Evolutionary conservation across 2,797 vertebrate species (phyloP), one percentile per base, ranked within the genome.

Genomic region (Chelon labrosus): DNA sequence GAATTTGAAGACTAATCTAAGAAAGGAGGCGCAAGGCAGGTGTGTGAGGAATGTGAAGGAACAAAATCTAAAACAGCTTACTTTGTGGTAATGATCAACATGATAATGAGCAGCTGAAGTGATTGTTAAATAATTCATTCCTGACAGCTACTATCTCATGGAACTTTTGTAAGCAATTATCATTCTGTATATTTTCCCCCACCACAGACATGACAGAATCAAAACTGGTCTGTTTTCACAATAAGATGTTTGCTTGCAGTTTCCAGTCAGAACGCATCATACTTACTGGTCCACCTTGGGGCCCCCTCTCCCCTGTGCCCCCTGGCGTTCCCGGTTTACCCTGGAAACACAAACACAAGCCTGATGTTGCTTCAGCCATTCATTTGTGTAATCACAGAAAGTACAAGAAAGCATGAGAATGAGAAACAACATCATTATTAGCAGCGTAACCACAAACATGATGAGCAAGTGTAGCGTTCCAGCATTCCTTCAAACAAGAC

Each of bases 231-330:
- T 1, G 2, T 55, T 47, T 55, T 59, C 35, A 58, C 52, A 76
- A 11, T 50, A 37, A 54, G 60, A 2, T 1, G 14, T 56, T 54
- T 68, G 31, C 60, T 56, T 59, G 10, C 3, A 52, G 42, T 57
- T 67, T 70, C 59, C 65, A 53, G 49, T 14, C 3, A 57, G 39
- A 59, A 16, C 35, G 27, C 4, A 10, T 42, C 20, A 41, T 86
- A 97, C 97, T 96, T 93, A 99, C 98, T 86, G 95, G 92, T 87
- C 97, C 96, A 82, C 97, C 98, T 8, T 91, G 79, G 71, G 93
- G 92, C 70, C 98, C 98, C 22, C 63, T 91, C 73, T 97, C 97
- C 84, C 98, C 98, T 1, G 73, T 44, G 88, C 88, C 93, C 84
- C 98, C 97, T 0, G 95, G 89, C 69, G 84, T 72, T 75, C 97